Base-by-base conservation (phyloP, 2,888 invertebrate genomes). In the Nipponacmea schrenckii region DNA sequence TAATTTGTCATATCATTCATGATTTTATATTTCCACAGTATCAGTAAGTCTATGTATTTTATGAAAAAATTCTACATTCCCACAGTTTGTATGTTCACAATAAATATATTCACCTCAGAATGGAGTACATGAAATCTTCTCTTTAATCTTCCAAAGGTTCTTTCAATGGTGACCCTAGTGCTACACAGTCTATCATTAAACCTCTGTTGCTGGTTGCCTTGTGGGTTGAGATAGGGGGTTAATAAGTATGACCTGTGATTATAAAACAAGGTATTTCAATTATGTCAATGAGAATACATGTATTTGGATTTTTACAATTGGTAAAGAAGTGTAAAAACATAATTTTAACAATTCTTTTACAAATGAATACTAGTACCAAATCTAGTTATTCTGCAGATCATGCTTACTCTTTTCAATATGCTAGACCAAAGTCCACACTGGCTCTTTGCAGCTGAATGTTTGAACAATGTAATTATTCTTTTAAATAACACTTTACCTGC, bases 91-190 rank as follows among this genome's bases (percentile, higher is more conserved):
- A n/a, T n/a, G n/a, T n/a, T n/a, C n/a, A n/a, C n/a, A n/a, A n/a
- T n/a, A 15, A 46, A 46, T 15, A 15, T 46, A 46, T 15, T 64
- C 2, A 70, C 64, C 56, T 70, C 65, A 20, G 64, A 46, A 64
- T 70, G 69, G 1, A 70, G 50, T n/a, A 71, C 71, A 63, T 71
- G 71, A 15, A 71, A 71, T 14, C 67, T 24, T 14, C 71, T 45
- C 44, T 71, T 67, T 67, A 62, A 71, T 0, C 67, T 15, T 4
- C 71, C 71, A 71, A 71, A 67, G 4, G 67, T 45, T n/a, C 71
- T 44, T 24, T 71, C 71, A 15, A 71, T 71, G 17, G 46, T 20
- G n/a, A 48, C 62, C 44, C 70, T 50, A 24, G 70, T 70, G 20
- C 27, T 39, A 17, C 17, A 62, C 1, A 62, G 70, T 0, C 39